A percentile compares a stretch with the other conserved stretches of the same genome.
Evolutionary conservation across 2,113 vertebrate species (phyloP).

Genomic region (Panthera uncia): DNA sequence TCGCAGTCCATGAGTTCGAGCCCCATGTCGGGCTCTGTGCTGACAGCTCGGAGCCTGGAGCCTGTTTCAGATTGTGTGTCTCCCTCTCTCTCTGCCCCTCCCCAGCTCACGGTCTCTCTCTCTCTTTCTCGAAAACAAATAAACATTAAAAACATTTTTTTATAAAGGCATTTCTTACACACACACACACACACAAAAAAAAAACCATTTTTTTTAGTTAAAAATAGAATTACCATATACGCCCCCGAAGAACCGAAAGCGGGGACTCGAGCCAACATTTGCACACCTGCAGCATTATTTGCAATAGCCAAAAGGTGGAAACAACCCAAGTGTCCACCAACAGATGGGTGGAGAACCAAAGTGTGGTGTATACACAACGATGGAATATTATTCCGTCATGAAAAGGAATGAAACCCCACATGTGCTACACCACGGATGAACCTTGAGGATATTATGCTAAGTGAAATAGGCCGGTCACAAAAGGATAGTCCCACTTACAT

Average conservation of each 20-base stretch:
- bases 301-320: neutral
- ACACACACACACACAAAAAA: too few relatives aligned
- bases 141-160: too few relatives aligned
- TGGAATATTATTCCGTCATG: neutral
- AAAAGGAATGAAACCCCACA: neutral
- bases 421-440: neutral
- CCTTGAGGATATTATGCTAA: neutral
- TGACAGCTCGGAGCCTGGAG: too few relatives aligned
- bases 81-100: too few relatives aligned
- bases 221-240: neutral
- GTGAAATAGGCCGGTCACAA: neutral
- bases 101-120: too few relatives aligned
- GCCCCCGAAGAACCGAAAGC: neutral
- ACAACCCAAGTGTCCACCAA: neutral
- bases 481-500: neutral
- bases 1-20: too few relatives aligned
- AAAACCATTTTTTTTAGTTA: too few relatives aligned
- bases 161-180: too few relatives aligned
- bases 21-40: too few relatives aligned
- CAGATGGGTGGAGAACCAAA: neutral
- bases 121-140: too few relatives aligned
- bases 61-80: too few relatives aligned
- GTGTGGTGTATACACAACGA: neutral
- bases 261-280: neutral
- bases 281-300: neutral